phyloP scores from a whole-genome alignment of 2,888 invertebrate species.

The Pachliopta kotzebuea region DNA sequence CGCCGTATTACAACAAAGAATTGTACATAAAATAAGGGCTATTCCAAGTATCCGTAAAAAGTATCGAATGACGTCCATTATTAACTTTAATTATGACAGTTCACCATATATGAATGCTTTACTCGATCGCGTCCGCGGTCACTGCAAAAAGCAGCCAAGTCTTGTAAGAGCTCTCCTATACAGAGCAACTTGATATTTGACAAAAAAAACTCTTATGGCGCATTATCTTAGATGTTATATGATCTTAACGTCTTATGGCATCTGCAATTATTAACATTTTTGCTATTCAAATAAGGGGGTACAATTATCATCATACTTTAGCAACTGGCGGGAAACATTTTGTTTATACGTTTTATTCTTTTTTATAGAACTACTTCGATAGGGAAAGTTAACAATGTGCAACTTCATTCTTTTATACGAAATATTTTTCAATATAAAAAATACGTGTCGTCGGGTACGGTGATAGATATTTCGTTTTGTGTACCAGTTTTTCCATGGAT shows the following conservation, averaged over 20 bases:
- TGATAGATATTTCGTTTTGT: conserved; percentile 2
- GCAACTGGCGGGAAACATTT: conserved; percentile 17
- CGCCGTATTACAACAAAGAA: conserved; percentile 33
- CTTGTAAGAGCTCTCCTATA: conserved; percentile 54
- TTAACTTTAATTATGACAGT: conserved; percentile 79
- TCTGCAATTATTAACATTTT: conserved; percentile 35
- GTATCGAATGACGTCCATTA: conserved; percentile 65
- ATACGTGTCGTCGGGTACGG: not conserved
- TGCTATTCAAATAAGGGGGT: conserved; percentile 28
- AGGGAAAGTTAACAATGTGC: conserved; percentile 12
- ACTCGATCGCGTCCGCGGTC: conserved; percentile 54
- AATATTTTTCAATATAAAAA: conserved; percentile 10
- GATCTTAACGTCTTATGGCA: conserved; percentile 49
- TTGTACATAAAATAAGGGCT: conserved; percentile 71
- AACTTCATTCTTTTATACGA: conserved; percentile 2
- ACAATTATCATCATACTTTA: conserved; percentile 23
- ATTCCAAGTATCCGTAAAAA: conserved; percentile 64
- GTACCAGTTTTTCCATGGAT: conserved; percentile 7
- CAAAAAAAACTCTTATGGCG: conserved; percentile 53
- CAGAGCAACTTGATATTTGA: conserved; percentile 57
- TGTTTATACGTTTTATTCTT: conserved; percentile 2
- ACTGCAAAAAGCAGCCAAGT: conserved; percentile 59
- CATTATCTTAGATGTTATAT: conserved; percentile 52
- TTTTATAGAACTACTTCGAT: conserved; percentile 1
- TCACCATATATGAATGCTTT: conserved; percentile 71